These are phyloP conservation scores for Gortyna flavago DNA, from an alignment of 2,888 invertebrate species.

Conservation along the genomic window DNA sequence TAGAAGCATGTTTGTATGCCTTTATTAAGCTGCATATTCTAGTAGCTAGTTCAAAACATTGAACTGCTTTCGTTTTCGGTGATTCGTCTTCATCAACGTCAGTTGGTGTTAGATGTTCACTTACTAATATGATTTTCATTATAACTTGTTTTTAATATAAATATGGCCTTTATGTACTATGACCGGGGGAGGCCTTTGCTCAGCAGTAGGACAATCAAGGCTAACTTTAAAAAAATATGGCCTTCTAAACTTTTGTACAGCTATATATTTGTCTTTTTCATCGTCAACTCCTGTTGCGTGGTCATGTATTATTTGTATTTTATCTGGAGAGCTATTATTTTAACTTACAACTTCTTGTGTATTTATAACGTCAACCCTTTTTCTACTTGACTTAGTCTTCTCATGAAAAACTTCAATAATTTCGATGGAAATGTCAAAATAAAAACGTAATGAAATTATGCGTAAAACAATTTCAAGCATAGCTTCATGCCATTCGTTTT, in stretches of 20 bases:
- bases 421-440: background rate
- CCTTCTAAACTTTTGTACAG: background rate
- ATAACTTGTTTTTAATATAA: background rate
- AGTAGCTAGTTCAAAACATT: background rate
- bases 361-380: too few species aligned
- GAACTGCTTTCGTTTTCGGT: background rate
- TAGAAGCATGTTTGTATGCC: background rate
- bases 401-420: background rate
- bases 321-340: background rate
- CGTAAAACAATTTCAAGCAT: conserved; percentile 28
- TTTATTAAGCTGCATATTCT: too few species aligned
- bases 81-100: too few species aligned
- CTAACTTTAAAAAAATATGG: too few species aligned
- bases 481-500: conserved; percentile 11
- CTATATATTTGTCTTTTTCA: background rate
- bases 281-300: too few species aligned
- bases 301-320: too few species aligned
- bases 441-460: conserved; percentile 16
- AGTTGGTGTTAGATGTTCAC: background rate
- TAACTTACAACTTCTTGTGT: background rate
- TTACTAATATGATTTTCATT: background rate
- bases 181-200: too few species aligned
- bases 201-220: too few species aligned
- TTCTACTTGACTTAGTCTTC: background rate
- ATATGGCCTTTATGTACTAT: background rate